These are phyloP conservation scores for Stegodyphus mimosarum DNA, from an alignment of 1,140 invertebrate species.

Conservation along the genomic window DNA sequence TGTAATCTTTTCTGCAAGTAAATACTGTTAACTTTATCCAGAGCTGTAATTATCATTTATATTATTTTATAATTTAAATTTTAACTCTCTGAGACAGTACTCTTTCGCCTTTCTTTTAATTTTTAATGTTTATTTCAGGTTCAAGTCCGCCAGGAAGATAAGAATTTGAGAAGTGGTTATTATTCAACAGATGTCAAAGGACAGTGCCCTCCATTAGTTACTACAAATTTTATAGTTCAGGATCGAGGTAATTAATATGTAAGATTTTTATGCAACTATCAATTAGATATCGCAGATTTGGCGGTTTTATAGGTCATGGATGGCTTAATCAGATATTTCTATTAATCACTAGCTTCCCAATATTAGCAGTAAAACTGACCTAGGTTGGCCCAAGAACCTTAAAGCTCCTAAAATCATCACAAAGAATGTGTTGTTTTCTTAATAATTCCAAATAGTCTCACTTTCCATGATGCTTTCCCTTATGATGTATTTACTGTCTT, in stretches of 20 bases:
- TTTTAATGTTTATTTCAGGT: conserved; percentile 71
- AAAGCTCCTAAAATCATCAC: too few relatives aligned
- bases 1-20: not conserved
- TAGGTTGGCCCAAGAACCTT: too few relatives aligned
- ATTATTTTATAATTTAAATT: not conserved
- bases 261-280: not conserved
- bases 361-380: too few relatives aligned
- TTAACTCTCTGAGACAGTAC: not conserved
- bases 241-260: conserved; percentile 78
- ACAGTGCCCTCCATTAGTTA: conserved; percentile 92
- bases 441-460: too few relatives aligned
- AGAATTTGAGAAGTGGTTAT: conserved; percentile 69
- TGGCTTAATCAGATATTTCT: too few relatives aligned
- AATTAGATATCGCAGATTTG: too few relatives aligned
- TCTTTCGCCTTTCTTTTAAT: not conserved
- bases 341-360: too few relatives aligned
- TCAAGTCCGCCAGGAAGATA: conserved; percentile 95
- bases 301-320: too few relatives aligned
- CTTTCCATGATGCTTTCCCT: too few relatives aligned
- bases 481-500: too few relatives aligned
- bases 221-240: conserved; percentile 90
- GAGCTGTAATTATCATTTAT: not conserved
- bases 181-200: conserved; percentile 89
- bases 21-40: not conserved
- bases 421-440: too few relatives aligned